A percentile compares a stretch with the other conserved stretches of the same genome.
Conservation (phyloP, 2,113 vertebrate genomes). For the Sclerurus mexicanus region DNA sequence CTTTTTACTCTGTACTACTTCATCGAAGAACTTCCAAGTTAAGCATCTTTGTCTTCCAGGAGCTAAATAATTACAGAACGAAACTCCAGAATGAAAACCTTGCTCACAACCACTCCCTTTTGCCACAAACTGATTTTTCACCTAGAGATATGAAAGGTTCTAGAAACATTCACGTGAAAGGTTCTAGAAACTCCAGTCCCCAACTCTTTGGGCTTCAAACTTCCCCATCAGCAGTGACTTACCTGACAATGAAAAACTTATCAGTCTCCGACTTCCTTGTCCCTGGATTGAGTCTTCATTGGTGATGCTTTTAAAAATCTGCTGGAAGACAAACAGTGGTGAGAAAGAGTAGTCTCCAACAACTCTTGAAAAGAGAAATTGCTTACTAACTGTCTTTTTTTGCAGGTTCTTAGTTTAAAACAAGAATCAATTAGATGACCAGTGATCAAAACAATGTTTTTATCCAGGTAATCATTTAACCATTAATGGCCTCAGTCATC, state of each 20-base stretch:
- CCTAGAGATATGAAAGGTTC: neutral
- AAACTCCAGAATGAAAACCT: neutral
- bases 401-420: neutral
- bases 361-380: neutral
- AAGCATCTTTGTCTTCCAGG: neutral
- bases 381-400: neutral
- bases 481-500: neutral
- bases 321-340: conserved; percentile 46
- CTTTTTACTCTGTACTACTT: neutral
- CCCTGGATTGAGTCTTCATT: conserved; percentile 84
- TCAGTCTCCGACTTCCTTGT: conserved; percentile 88
- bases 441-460: conserved; percentile 39
- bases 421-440: conserved; percentile 20
- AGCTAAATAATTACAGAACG: neutral
- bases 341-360: neutral
- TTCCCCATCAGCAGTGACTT: conserved; percentile 15
- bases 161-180: neutral
- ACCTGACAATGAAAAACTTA: conserved; percentile 97
- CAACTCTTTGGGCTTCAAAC: neutral
- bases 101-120: neutral
- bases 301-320: conserved; percentile 90
- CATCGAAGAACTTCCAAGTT: neutral
- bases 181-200: neutral
- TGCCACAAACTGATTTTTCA: neutral
- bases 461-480: neutral